Evolutionary conservation across 2,113 vertebrate genomes (phyloP), one percentile per base, ranked within the genome.

Genomic region (Cygnus atratus): DNA sequence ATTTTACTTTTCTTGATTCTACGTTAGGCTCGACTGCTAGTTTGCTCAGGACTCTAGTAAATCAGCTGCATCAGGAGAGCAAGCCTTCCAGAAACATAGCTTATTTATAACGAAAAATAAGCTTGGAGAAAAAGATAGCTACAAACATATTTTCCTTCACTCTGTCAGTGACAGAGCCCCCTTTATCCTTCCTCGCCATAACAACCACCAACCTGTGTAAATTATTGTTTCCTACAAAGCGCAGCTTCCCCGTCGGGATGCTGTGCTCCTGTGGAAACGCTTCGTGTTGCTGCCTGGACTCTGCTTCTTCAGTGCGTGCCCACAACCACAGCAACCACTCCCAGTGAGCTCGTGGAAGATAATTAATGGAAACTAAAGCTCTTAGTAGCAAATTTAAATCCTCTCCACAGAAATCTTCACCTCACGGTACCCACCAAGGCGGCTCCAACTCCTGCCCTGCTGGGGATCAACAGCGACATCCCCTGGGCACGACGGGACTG

Each of bases 381-480:
- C 24, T 29, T 0, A 76, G n/a, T 0, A 1, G 2, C 0, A 5
- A 13, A 2, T 19, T 5, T 3, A 0, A 66, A 29, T 0, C 2
- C 21, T 0, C 35, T 0, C 24, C 1, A 1, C 1, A 10, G 8
- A 9, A 12, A 5, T 0, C 25, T 7, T 0, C 9, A 0, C 0
- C 46, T 20, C 16, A 12, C 43, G 7, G 33, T 21, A 11, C 59
- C 22, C 37, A 26, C 62, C 24, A 28, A 25, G 16, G 24, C 17
- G 3, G 62, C 62, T 18, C 61, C 10, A 4, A 17, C 50, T 21
- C 41, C 37, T 11, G 28, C 75, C 68, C 18, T 41, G 35, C 25
- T 6, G 52, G 70, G 18, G 2, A 46, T 31, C 20, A 58, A 19
- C 63, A 46, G 66, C 2, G 58, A 9, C 95, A 50, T 66, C 88